Evolutionary conservation across 2,888 invertebrate species (phyloP), one percentile per base, ranked within the genome.

Genomic region (Helleia helle): DNA sequence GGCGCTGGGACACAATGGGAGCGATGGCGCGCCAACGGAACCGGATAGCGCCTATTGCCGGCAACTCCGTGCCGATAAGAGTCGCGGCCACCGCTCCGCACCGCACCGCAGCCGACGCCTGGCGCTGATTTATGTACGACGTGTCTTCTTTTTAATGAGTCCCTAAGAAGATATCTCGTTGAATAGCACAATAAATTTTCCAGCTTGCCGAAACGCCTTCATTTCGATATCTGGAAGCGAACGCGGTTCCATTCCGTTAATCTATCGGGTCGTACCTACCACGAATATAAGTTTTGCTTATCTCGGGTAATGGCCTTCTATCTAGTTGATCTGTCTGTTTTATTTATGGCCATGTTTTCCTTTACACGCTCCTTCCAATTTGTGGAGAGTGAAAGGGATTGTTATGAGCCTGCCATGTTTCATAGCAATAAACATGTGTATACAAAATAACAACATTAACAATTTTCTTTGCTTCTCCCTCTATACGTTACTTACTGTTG

Each of bases 91-190:
- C 58, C 63, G 64, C 58, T 49, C n/a, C n/a, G n/a, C n/a, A n/a
- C n/a, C 50, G 48, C 50, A 48, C 53, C 48, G 43, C 51, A 50
- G 34, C 46, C 67, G 59, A 59, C 65, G 64, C 70, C 68, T 62
- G 62, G 54, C 55, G 70, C 71, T 81, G 84, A 84, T 84, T 84
- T 84, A 84, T 84, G 77, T 77, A 71, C 79, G 80, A 74, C 80
- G 73, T 77, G 80, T 81, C 81, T 83, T 81, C 80, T 83, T 79
- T 84, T 84, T 84, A 84, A 84, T 83, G 84, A 83, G 83, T 72
- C 76, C 63, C 79, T 79, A 83, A 81, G 80, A 83, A 79, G 81
- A 83, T 84, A 84, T 83, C 80, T 72, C 69, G 64, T 62, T 57
- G 71, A 72, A 70, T 67, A 66, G 71, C 66, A 73, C 76, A 72